Percentiles rank a stretch among this genome's conserved stretches.
phyloP scores from a whole-genome alignment of 2,888 invertebrate species.

The Ptychoptera contaminata region DNA sequence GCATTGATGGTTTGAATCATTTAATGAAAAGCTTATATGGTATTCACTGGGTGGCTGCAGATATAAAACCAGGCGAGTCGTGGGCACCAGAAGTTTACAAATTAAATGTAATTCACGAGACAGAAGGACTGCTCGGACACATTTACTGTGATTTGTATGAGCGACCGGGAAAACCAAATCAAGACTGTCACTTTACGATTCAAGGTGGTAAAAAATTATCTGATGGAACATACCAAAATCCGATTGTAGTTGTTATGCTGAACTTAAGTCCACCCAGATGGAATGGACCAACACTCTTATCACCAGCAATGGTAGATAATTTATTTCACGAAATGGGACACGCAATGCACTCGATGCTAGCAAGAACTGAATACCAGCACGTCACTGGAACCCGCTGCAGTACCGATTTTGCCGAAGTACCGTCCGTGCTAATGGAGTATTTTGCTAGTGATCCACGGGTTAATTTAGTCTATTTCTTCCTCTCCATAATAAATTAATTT shows the following conservation, averaged over 20 bases:
- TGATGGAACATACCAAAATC: conserved; percentile 75
- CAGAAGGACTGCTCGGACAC: conserved; percentile 69
- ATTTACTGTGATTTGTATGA: conserved; percentile 97
- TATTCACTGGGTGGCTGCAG: conserved; percentile 56
- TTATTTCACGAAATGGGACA: conserved; percentile 98
- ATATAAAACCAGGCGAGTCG: conserved; percentile 62
- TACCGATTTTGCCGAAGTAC: conserved; percentile 97
- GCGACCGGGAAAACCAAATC: conserved; percentile 78
- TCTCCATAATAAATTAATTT: background rate
- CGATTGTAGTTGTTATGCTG: conserved; percentile 85
- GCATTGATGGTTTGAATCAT: conserved; percentile 93
- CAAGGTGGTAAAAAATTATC: conserved; percentile 70
- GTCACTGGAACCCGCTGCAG: conserved; percentile 93
- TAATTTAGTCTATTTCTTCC: conserved; percentile 9
- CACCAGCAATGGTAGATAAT: conserved; percentile 81
- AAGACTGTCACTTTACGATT: conserved; percentile 98
- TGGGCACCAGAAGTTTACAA: conserved; percentile 87
- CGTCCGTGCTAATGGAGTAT: conserved; percentile 97
- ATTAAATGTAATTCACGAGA: conserved; percentile 72
- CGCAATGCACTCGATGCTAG: conserved; percentile 97
- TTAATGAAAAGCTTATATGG: conserved; percentile 73
- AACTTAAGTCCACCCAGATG: conserved; percentile 65
- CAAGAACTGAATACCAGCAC: conserved; percentile 88
- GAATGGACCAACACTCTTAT: conserved; percentile 62
- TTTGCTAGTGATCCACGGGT: conserved; percentile 81